A percentile compares a stretch with the other conserved stretches of the same genome.
phyloP scores from a whole-genome alignment of 2,888 invertebrate species.

The Alentia gelatinosa region DNA sequence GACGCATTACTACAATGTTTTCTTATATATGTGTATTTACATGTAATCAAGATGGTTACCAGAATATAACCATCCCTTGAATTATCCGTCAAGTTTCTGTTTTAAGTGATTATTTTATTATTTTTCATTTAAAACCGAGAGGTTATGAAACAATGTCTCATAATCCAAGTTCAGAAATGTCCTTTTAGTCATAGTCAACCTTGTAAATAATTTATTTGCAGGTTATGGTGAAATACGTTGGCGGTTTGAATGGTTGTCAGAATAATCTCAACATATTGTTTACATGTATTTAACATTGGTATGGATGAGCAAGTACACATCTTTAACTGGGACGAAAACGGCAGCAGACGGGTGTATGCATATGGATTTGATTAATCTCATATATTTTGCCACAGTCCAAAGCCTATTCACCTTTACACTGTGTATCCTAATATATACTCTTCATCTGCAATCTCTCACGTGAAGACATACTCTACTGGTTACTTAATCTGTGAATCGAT shows the following conservation, averaged over 20 bases:
- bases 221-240: not conserved
- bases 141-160: not conserved
- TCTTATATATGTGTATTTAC: not conserved
- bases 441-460: not conserved
- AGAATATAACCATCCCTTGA: not conserved
- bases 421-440: not conserved
- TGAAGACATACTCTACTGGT: not conserved
- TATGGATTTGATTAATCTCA: not conserved
- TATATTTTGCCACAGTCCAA: not conserved
- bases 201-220: conserved; percentile 36
- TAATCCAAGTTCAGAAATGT: not conserved
- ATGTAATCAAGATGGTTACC: not conserved
- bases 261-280: not conserved
- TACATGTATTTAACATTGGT: conserved; percentile 3
- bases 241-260: not conserved
- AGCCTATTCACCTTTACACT: not conserved
- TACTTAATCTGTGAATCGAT: not conserved
- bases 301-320: not conserved
- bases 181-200: not conserved
- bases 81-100: not conserved
- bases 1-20: not conserved
- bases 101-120: not conserved
- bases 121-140: not conserved
- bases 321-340: not conserved
- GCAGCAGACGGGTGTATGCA: not conserved